A percentile compares a stretch with the other conserved stretches of the same genome.
Evolutionary conservation across 2,113 vertebrate species (phyloP).

Genomic region (Thamnaconus septentrionalis): DNA sequence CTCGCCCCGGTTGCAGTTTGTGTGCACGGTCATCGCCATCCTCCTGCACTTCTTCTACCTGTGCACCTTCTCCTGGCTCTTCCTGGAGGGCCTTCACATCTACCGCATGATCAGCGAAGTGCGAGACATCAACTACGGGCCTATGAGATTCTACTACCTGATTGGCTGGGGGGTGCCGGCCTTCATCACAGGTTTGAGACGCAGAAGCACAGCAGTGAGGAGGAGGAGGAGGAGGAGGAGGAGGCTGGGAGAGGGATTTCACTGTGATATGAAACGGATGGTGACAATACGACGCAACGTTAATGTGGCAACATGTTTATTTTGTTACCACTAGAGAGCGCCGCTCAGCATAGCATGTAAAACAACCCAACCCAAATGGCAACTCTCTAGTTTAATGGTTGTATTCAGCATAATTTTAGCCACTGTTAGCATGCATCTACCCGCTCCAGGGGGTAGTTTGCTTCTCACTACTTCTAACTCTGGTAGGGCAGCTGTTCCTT

Average conservation of each 20-base stretch:
- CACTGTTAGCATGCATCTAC: no score
- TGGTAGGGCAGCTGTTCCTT: no score
- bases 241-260: no score
- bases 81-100: constrained; percentile 90
- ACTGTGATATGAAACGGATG: no score
- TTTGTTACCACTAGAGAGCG: neutral
- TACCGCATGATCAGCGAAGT: constrained; percentile 89
- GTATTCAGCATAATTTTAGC: no score
- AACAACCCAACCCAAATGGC: no score
- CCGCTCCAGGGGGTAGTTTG: no score
- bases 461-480: no score
- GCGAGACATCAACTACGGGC: constrained; percentile 88
- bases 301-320: neutral
- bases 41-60: constrained; percentile 94
- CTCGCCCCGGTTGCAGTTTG: constrained; percentile 75
- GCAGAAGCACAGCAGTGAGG: no score
- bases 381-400: no score
- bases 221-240: no score
- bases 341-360: neutral
- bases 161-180: constrained; percentile 94
- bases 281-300: neutral
- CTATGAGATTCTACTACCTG: constrained; percentile 96
- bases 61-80: constrained; percentile 91
- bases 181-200: constrained; percentile 86
- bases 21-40: constrained; percentile 93